These are phyloP conservation scores for Chiloscyllium punctatum DNA, from an alignment of 2,797 vertebrate species.

Conservation along the genomic window DNA sequence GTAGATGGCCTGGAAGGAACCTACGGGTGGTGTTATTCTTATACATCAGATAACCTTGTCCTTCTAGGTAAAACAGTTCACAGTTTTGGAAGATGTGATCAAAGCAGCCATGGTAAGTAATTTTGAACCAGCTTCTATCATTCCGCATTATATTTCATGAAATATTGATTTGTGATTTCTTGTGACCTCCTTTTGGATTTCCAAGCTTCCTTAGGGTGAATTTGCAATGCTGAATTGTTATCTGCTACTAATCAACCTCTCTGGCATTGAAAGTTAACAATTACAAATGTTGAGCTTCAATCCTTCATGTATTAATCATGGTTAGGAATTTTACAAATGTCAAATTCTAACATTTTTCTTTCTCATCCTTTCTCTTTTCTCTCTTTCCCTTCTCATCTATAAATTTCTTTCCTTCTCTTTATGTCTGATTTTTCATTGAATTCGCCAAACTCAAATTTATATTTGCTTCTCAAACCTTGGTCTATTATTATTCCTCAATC, in stretches of 20 bases:
- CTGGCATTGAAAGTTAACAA: neutral
- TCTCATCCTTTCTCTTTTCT: neutral
- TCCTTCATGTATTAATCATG: neutral
- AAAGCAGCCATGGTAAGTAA: too few species aligned
- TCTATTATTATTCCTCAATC: neutral
- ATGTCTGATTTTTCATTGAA: neutral
- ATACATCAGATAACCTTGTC: too few species aligned
- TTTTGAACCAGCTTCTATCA: too few species aligned
- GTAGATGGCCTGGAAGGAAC: too few species aligned
- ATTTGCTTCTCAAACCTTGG: neutral
- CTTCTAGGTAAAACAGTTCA: too few species aligned
- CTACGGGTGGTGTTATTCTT: too few species aligned
- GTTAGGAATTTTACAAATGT: too few species aligned
- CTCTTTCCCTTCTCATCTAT: too few species aligned
- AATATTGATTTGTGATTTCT: neutral
- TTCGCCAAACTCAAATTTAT: neutral
- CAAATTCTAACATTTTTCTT: neutral
- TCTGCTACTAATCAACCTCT: neutral
- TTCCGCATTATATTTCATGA: neutral
- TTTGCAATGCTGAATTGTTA: neutral
- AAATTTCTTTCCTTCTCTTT: neutral
- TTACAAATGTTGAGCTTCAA: neutral
- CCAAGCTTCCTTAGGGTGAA: neutral
- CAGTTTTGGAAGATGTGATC: too few species aligned
- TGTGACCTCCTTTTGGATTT: neutral